phyloP scores from a whole-genome alignment of 2,797 vertebrate species.

The Falco rusticolus region DNA sequence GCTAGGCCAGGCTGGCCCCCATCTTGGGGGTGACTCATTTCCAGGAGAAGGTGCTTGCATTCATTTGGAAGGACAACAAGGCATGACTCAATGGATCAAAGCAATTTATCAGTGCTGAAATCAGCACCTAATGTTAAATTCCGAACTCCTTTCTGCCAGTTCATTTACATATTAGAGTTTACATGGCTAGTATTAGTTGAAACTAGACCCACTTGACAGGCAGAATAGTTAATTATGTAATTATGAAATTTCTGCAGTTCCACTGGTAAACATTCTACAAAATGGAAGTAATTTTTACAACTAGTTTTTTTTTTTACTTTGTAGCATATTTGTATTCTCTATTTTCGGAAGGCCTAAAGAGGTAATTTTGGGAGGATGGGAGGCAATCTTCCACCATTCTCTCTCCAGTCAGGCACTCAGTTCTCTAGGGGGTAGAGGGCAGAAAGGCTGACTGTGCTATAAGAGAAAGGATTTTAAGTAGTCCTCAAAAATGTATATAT shows the following conservation, averaged over 20 bases:
- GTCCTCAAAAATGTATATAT: not conserved
- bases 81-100: slow-evolving; percentile 61
- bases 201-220: slow-evolving; percentile 15
- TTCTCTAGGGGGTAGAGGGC: not conserved
- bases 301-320: not conserved
- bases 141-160: slow-evolving; percentile 11
- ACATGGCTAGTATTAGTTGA: slow-evolving; percentile 24
- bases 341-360: not conserved
- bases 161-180: slow-evolving; percentile 42
- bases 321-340: not conserved
- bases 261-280: not conserved
- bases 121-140: slow-evolving; percentile 52
- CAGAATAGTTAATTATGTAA: not conserved
- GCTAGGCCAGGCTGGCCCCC: slow-evolving; percentile 12
- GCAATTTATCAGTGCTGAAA: slow-evolving; percentile 51
- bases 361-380: not conserved
- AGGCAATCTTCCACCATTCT: not conserved
- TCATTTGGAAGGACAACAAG: slow-evolving; percentile 59
- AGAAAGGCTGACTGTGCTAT: not conserved
- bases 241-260: slow-evolving; percentile 14
- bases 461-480: not conserved
- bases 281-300: not conserved
- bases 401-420: not conserved
- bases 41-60: slow-evolving; percentile 19
- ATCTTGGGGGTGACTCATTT: slow-evolving; percentile 28